Base-by-base conservation (phyloP, 1,140 invertebrate genomes). In the Conus betulinus region DNA sequence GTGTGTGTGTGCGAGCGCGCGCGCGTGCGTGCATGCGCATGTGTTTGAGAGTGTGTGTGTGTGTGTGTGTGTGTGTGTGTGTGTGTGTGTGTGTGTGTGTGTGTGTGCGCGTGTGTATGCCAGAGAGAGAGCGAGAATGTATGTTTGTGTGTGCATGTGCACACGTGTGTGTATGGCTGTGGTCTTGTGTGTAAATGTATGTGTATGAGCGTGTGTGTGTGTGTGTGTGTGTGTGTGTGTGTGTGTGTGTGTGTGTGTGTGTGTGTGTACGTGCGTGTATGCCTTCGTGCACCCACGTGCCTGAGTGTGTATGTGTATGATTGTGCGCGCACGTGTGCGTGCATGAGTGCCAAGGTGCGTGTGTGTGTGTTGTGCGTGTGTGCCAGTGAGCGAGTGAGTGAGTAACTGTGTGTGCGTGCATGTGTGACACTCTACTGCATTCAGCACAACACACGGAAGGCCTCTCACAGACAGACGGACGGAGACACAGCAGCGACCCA, bases 201-300 rank as follows among this genome's bases (percentile, higher is more conserved):
- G 74, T 78, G 74, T 78, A 23, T 78, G 74, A 17, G 74, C n/a
- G 74, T 78, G 74, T 78, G 74, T 78, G 74, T 78, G 74, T 78
- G 74, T 78, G 74, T 78, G 74, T 78, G 74, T n/a, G n/a, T n/a
- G n/a, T n/a, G n/a, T 78, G 74, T 78, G 5, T 78, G 74, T 5
- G 74, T 78, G 74, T 78, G 74, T 78, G n/a, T n/a, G n/a, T n/a
- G n/a, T n/a, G n/a, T n/a, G n/a, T n/a, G n/a, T n/a, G n/a, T n/a
- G n/a, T n/a, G 74, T 78, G 74, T 78, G 74, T 78, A 23, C 5
- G 74, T 78, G 74, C 5, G 74, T 78, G 74, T 78, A n/a, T 25
- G 74, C n/a, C 15, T 25, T 2, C 10, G 74, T n/a, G 23, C 10
- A 5, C n/a, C 15, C n/a, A 23, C 5, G 74, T n/a, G 27, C n/a